Conservation (phyloP, 1,140 invertebrate genomes). For the Drosophila ironensis region DNA sequence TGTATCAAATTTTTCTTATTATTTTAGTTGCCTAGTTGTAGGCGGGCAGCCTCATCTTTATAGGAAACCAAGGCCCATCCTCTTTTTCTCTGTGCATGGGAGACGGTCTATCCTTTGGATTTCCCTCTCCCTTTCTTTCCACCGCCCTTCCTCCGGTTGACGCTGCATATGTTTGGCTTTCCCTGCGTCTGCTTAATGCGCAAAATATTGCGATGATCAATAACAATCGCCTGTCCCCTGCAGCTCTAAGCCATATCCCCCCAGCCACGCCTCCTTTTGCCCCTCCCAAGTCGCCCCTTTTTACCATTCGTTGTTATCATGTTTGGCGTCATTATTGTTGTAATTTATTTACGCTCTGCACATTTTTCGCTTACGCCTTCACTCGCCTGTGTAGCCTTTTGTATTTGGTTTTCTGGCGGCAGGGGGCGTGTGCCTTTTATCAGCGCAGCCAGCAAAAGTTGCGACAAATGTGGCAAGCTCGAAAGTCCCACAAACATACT, state of each 20-base stretch:
- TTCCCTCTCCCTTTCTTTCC: not conserved
- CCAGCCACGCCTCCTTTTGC: not conserved
- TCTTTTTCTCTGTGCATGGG: not conserved
- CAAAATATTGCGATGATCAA: conserved; percentile 79
- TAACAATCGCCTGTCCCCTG: conserved; percentile 60
- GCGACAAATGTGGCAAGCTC: conserved; percentile 58
- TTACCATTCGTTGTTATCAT: conserved; percentile 68
- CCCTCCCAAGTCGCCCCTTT: not conserved
- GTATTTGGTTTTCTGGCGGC: not conserved
- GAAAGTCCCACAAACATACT: conserved; percentile 14
- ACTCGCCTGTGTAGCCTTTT: not conserved
- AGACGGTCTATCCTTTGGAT: not conserved
- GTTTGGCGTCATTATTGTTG: conserved; percentile 78
- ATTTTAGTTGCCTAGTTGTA: no score
- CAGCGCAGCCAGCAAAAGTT: conserved; percentile 32
- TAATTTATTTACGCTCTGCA: conserved; percentile 76
- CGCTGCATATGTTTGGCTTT: conserved; percentile 74
- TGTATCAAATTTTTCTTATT: no score
- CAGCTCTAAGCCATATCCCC: not conserved
- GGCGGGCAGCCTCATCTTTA: no score
- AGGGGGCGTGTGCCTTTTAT: conserved; percentile 39
- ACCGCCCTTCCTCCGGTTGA: conserved; percentile 5
- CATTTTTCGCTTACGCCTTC: conserved; percentile 70
- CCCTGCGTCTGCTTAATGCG: conserved; percentile 72
- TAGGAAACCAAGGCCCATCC: not conserved